phyloP scores from a whole-genome alignment of 2,113 vertebrate genomes.

The Rhegmatorhina hoffmannsi region DNA sequence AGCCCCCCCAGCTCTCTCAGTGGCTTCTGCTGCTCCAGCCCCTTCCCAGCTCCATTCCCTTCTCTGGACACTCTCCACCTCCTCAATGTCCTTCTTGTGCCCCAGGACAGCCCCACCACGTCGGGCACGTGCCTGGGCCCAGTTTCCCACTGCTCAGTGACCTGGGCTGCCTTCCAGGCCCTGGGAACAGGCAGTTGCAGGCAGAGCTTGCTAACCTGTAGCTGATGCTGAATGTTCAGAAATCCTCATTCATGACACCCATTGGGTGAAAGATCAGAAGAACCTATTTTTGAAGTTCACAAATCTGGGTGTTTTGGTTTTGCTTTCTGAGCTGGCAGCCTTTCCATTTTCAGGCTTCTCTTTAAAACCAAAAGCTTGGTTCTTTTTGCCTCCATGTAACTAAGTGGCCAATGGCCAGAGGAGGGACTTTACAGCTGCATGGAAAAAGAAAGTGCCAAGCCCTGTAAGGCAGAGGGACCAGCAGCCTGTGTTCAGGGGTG shows the following conservation, averaged over 20 bases:
- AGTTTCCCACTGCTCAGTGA: neutral
- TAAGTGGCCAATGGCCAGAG: neutral
- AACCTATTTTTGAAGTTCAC: neutral
- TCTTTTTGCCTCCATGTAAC: neutral
- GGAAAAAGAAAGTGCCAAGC: neutral
- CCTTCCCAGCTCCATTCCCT: neutral
- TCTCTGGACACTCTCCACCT: fast-evolving
- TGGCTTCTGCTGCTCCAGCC: fast-evolving
- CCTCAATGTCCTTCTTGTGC: too few relatives aligned
- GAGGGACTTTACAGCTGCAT: neutral
- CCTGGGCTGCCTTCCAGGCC: neutral
- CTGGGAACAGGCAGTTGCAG: neutral
- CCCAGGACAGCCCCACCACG: neutral
- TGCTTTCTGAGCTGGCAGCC: neutral
- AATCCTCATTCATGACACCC: fast-evolving
- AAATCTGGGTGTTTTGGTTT: neutral
- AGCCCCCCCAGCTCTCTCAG: neutral
- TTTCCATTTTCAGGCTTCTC: neutral
- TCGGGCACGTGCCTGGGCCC: fast-evolving
- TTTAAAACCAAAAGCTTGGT: neutral
- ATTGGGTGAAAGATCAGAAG: neutral
- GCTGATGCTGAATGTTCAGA: neutral
- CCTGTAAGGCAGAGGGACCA: neutral
- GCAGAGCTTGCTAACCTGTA: neutral
- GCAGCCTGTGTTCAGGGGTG: neutral